Evolutionary conservation across 2,888 invertebrate genomes (phyloP).

Genomic region (Conistra vaccinii): DNA sequence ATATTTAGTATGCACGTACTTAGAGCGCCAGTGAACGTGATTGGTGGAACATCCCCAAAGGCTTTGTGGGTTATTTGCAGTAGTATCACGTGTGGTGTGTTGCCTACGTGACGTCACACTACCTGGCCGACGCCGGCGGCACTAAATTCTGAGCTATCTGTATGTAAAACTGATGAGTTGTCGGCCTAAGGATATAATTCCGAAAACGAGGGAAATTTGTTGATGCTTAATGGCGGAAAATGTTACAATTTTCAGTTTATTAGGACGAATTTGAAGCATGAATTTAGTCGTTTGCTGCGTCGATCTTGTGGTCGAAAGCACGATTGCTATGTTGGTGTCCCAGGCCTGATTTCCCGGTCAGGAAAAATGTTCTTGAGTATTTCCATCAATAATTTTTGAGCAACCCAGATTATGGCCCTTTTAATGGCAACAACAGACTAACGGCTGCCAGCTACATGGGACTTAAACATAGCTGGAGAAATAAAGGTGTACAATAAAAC

Average conservation of each 20-base stretch:
- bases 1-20: slow-evolving; percentile 69
- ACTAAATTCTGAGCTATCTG: slow-evolving; percentile 66
- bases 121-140: slow-evolving; percentile 52
- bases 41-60: slow-evolving; percentile 70
- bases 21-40: slow-evolving; percentile 71
- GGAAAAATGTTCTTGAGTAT: not conserved
- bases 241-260: slow-evolving; percentile 6
- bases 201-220: slow-evolving; percentile 41
- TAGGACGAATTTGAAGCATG: not conserved
- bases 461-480: not conserved
- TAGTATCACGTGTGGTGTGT: slow-evolving; percentile 79
- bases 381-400: not conserved
- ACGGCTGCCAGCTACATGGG: too few species aligned
- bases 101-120: slow-evolving; percentile 79
- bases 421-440: not conserved
- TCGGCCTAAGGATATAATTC: slow-evolving; percentile 46
- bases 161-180: slow-evolving; percentile 75
- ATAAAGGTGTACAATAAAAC: not conserved
- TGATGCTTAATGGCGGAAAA: not conserved
- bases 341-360: too few species aligned
- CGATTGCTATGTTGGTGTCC: not conserved
- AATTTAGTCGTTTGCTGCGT: not conserved
- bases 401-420: not conserved
- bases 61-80: slow-evolving; percentile 76
- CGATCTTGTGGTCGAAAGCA: not conserved